These are phyloP conservation scores for Mythimna impura DNA, from an alignment of 2,888 invertebrate species.

Conservation along the genomic window DNA sequence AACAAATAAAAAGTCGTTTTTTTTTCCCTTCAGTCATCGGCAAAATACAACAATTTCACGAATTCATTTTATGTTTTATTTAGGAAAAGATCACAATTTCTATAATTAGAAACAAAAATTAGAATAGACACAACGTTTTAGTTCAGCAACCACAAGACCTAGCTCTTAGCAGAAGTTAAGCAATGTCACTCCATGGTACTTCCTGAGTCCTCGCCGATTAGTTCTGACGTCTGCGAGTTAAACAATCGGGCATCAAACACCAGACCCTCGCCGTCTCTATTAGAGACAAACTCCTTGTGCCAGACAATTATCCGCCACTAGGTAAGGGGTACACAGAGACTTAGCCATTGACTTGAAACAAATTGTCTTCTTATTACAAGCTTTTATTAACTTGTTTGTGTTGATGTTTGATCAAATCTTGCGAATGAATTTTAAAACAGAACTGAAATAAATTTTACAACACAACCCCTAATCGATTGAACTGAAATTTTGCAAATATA, in stretches of 20 bases:
- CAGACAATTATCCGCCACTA: conserved; percentile 63
- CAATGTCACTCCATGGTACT: conserved; percentile 2
- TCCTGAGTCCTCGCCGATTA: conserved; percentile 38
- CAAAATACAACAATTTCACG: no score
- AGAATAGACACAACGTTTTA: not conserved
- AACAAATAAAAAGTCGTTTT: no score
- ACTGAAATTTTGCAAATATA: no score
- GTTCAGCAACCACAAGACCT: conserved; percentile 20
- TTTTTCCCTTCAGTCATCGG: no score
- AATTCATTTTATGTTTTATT: no score
- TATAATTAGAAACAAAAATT: not conserved
- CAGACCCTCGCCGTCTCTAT: conserved; percentile 59
- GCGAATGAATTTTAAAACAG: no score
- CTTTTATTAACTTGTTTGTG: no score
- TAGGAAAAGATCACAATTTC: no score
- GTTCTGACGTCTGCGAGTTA: conserved; percentile 57
- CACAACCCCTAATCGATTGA: no score
- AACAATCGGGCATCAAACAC: conserved; percentile 64
- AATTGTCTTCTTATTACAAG: not conserved
- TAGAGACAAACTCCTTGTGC: conserved; percentile 66
- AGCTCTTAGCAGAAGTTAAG: conserved; percentile 35
- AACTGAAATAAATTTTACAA: no score
- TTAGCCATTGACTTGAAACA: not conserved
- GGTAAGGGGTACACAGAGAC: conserved; percentile 49
- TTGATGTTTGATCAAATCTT: no score